Evolutionary conservation across 2,113 vertebrate species (phyloP).

Genomic region (Daphoenositta chrysoptera): DNA sequence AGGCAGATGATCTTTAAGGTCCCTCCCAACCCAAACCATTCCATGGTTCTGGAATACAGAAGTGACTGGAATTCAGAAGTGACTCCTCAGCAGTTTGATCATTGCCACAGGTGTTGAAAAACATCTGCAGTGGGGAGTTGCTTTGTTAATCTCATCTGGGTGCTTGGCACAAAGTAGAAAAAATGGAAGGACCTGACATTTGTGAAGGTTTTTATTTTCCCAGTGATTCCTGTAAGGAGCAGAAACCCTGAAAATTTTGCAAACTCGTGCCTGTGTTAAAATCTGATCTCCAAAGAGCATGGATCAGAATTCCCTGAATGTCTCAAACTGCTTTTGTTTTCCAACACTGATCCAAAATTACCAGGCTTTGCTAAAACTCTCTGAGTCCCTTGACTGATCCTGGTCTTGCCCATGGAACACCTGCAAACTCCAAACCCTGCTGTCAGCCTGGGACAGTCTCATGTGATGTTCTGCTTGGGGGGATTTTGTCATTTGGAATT

Average conservation of each 20-base stretch:
- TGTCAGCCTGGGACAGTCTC: not conserved
- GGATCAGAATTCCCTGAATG: not conserved
- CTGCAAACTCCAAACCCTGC: not conserved
- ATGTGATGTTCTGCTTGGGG: not conserved
- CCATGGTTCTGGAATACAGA: not conserved
- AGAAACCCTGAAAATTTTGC: not conserved
- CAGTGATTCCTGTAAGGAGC: not conserved
- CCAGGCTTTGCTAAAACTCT: not conserved
- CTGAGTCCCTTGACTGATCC: not conserved
- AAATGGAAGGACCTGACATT: not conserved
- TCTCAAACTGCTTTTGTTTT: not conserved
- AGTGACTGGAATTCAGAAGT: not conserved
- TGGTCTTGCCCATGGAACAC: not conserved
- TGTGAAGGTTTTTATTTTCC: not conserved
- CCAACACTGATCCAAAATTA: not conserved
- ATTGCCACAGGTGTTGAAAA: not conserved
- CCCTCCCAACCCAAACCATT: not conserved
- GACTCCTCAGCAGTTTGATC: not conserved
- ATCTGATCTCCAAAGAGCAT: not conserved
- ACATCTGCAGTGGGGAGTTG: not conserved
- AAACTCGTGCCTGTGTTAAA: not conserved
- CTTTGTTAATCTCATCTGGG: not conserved
- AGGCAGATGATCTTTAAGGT: not conserved
- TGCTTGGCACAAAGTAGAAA: not conserved
- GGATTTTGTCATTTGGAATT: not conserved